phyloP scores from a whole-genome alignment of 1,140 invertebrate species.

The Manduca sexta region DNA sequence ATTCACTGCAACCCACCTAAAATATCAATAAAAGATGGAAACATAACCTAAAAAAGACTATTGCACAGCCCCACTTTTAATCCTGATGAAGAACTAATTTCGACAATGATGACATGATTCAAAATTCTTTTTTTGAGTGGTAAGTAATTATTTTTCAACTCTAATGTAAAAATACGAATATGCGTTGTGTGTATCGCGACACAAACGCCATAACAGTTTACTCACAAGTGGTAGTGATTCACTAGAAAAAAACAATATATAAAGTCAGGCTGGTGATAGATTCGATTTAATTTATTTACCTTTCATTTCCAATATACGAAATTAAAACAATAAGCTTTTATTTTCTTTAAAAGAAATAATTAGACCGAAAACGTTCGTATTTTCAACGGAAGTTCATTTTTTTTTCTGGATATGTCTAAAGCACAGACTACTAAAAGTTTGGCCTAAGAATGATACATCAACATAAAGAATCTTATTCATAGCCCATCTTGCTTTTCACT shows the following conservation, averaged over 20 bases:
- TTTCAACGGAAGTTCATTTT: slow-evolving; percentile 39
- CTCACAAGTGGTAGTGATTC: slow-evolving; percentile 40
- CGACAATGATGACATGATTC: slow-evolving; percentile 14
- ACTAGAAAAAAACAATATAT: slow-evolving; percentile 15
- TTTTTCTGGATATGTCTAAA: background rate
- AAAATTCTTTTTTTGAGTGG: slow-evolving; percentile 8
- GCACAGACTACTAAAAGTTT: too few relatives aligned
- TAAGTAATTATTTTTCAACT: slow-evolving; percentile 21
- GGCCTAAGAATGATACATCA: too few relatives aligned
- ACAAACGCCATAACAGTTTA: slow-evolving; percentile 71
- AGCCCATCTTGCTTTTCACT: too few relatives aligned
- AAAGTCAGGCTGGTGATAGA: background rate
- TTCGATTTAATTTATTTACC: slow-evolving; percentile 16
- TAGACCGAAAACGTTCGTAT: slow-evolving; percentile 29
- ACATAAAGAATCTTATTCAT: too few relatives aligned
- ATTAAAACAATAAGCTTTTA: background rate
- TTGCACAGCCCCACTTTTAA: slow-evolving; percentile 15
- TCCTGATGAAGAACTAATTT: slow-evolving; percentile 20
- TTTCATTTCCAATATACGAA: slow-evolving; percentile 18
- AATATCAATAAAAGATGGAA: slow-evolving; percentile 81
- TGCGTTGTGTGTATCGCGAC: slow-evolving; percentile 63
- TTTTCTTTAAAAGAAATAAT: slow-evolving; percentile 15
- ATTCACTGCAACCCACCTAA: slow-evolving; percentile 75
- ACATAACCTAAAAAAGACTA: slow-evolving; percentile 77
- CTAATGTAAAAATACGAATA: slow-evolving; percentile 43